Percentiles rank a stretch among this genome's conserved stretches.
These are phyloP conservation scores for Thereuonema tuberculata DNA, from an alignment of 1,140 invertebrate genomes.

Conservation along the genomic window DNA sequence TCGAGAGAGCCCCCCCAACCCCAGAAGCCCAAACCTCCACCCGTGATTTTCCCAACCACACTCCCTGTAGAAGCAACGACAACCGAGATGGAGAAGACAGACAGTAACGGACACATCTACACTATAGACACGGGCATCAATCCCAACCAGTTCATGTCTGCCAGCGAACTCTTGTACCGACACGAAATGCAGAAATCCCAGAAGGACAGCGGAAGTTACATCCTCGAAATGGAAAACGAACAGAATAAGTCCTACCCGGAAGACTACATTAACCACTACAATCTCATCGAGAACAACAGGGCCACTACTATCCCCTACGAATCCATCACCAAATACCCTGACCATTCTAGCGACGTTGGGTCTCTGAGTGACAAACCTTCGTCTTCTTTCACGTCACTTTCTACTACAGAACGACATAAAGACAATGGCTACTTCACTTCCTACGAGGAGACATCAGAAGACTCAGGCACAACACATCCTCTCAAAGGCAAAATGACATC, in stretches of 20 bases:
- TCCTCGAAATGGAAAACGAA: not conserved
- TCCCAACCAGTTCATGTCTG: conserved; percentile 1
- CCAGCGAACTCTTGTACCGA: not conserved
- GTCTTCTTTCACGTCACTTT: not conserved
- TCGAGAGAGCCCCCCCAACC: no score
- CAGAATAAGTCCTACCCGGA: not conserved
- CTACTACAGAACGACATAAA: not conserved
- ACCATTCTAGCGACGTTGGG: not conserved
- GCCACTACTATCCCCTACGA: not conserved
- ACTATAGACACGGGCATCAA: not conserved
- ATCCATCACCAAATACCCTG: not conserved
- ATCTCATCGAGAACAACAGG: not conserved
- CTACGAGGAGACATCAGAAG: conserved; percentile 3
- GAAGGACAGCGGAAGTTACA: not conserved
- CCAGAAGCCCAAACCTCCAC: no score
- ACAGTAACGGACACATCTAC: not conserved
- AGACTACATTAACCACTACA: no score
- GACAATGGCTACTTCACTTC: conserved; percentile 7
- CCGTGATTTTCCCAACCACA: no score
- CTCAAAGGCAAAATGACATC: not conserved
- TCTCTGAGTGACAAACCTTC: conserved; percentile 5
- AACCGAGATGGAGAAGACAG: no score
- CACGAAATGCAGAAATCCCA: not conserved
- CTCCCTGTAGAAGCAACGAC: no score
- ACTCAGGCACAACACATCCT: not conserved